Percentiles rank a stretch among this genome's conserved stretches.
Evolutionary conservation across 2,797 vertebrate genomes (phyloP).

Genomic region (Spinus olivaceus): DNA sequence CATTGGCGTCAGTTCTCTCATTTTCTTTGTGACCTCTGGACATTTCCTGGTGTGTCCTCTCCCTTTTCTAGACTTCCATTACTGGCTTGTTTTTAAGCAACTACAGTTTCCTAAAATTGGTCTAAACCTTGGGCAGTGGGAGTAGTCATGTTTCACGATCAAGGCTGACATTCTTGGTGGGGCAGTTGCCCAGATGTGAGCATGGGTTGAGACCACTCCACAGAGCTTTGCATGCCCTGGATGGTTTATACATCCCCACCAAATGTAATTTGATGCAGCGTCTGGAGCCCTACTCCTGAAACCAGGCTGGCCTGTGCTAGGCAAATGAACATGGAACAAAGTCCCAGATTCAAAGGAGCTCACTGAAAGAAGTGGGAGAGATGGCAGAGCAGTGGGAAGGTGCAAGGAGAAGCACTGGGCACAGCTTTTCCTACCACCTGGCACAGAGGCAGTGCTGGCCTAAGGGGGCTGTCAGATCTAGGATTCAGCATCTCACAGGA

Average conservation of each 20-base stretch:
- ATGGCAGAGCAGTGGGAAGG: neutral
- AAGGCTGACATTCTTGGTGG: neutral
- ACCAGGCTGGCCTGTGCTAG: neutral
- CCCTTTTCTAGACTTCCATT: neutral
- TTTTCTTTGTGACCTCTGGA: neutral
- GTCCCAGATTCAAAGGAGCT: neutral
- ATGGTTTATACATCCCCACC: neutral
- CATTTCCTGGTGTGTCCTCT: neutral
- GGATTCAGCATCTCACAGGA: neutral
- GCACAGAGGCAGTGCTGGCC: neutral
- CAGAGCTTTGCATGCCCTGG: neutral
- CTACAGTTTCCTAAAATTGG: neutral
- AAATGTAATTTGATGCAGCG: neutral
- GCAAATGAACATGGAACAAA: neutral
- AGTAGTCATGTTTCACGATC: fast-evolving
- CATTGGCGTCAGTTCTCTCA: neutral
- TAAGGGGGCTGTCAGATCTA: neutral
- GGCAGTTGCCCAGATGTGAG: neutral
- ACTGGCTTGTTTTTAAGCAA: neutral
- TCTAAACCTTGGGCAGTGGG: neutral
- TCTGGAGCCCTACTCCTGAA: neutral
- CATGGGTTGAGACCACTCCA: neutral
- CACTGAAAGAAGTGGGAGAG: neutral
- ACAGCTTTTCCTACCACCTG: neutral
- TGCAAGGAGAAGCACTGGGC: neutral